Conservation (phyloP, 2,888 invertebrate species). For the Pseudoips prasinana region DNA sequence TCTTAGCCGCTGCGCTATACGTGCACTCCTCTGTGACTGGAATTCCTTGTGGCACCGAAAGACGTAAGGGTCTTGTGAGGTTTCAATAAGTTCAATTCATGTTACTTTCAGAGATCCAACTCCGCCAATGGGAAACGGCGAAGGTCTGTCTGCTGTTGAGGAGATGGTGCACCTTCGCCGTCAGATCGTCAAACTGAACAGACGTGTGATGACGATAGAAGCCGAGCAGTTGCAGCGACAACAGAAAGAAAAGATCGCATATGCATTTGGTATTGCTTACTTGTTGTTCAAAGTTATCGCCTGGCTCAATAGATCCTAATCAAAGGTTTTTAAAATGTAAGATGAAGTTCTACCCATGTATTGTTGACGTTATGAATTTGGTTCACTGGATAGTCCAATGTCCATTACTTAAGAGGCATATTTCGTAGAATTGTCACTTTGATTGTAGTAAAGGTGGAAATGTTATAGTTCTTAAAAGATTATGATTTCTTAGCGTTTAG, state of each 20-base stretch:
- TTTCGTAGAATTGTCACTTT: conserved; percentile 44
- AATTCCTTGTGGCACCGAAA: too few species aligned
- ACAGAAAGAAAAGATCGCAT: conserved; percentile 93
- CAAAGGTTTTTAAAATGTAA: conserved; percentile 54
- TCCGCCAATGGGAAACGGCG: conserved; percentile 84
- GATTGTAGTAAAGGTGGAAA: conserved; percentile 49
- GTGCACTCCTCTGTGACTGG: too few species aligned
- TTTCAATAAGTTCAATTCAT: too few species aligned
- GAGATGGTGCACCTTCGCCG: conserved; percentile 91
- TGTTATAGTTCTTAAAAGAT: conserved; percentile 48
- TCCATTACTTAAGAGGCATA: conserved; percentile 39
- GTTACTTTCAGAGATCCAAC: conserved; percentile 84
- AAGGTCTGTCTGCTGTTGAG: conserved; percentile 87
- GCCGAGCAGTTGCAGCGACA: conserved; percentile 91
- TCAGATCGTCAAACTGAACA: conserved; percentile 93
- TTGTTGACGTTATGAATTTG: conserved; percentile 60
- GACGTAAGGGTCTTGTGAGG: too few species aligned
- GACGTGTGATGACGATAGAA: conserved; percentile 93
- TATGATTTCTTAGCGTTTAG: conserved; percentile 65
- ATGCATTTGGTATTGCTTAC: conserved; percentile 92
- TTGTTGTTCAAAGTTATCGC: conserved; percentile 92
- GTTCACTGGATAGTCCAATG: conserved; percentile 33
- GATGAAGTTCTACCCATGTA: conserved; percentile 60
- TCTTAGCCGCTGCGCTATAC: too few species aligned
- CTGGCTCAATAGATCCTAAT: conserved; percentile 85